A percentile compares a stretch with the other conserved stretches of the same genome.
These are phyloP conservation scores for Cricetomys ansorgei DNA, from an alignment of 2,113 vertebrate genomes.

Conservation along the genomic window DNA sequence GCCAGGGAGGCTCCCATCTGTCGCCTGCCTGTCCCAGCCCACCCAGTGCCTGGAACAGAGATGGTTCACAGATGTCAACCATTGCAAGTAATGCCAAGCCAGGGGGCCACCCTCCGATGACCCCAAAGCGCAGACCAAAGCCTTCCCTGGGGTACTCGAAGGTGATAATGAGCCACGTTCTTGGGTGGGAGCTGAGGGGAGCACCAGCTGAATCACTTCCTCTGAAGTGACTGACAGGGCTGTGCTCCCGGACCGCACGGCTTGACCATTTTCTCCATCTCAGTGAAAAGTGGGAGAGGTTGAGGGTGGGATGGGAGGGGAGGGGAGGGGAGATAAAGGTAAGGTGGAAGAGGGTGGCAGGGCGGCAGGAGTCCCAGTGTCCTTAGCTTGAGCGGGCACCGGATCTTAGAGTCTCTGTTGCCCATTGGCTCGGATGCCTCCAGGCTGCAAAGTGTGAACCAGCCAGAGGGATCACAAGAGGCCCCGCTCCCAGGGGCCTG, in stretches of 20 bases:
- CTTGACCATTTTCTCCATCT: neutral
- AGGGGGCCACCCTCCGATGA: neutral
- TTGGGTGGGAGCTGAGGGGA: neutral
- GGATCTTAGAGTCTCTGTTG: neutral
- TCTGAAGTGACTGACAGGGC: neutral
- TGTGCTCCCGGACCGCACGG: neutral
- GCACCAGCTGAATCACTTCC: neutral
- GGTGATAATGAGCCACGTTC: neutral
- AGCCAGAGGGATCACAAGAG: neutral
- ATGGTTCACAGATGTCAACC: neutral
- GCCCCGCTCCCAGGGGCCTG: neutral
- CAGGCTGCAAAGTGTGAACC: neutral
- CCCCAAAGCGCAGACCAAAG: neutral
- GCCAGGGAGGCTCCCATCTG: neutral
- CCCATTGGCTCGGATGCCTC: neutral
- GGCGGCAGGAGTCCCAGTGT: neutral
- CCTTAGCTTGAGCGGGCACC: neutral
- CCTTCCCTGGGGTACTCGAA: neutral
- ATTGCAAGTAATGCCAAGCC: neutral
- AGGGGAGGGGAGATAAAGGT: neutral
- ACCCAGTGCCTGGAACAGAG: neutral
- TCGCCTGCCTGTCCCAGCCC: neutral
- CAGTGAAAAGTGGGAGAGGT: neutral
- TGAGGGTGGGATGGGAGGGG: neutral
- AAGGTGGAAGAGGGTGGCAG: neutral